Evolutionary conservation across 2,113 vertebrate genomes (phyloP), one percentile per base, ranked within the genome.

Genomic region (Eulemur rufifrons): DNA sequence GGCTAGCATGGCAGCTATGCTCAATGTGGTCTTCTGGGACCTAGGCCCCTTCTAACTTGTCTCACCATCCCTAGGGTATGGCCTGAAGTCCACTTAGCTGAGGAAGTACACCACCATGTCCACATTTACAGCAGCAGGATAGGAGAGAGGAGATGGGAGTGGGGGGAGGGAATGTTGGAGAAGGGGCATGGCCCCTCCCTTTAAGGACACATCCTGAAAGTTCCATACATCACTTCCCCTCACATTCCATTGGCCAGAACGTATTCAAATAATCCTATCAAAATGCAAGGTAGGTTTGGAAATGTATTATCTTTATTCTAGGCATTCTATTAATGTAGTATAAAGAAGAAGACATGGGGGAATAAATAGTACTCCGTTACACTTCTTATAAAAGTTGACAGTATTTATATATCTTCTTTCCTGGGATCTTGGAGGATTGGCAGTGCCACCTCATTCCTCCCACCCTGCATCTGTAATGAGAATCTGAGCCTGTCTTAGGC

Each of bases 191-290:
- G 12, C 1, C 18, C 14, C 21, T 89, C 8, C 27, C 37, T 82
- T 96, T 86, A 39, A 42, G 27, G 61, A 90, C 15, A 56, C 15
- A 56, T 25, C 8, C 63, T 91, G 29, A 74, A 63, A n/a, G 20
- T 91, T 95, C 20, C 37, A 54, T 11, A 74, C 32, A 54, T 63
- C 39, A 39, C 32, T 37, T 81, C 29, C 17, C 45, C 20, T 81
- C 78, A 34, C 50, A 50, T 37, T 56, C 10, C 39, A 74, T 8
- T 73, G 77, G 47, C 64, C 21, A 73, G 64, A 47, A 68, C 14
- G 86, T 77, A 77, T 25, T 90, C 52, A 76, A 42, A 82, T 94
- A 80, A 89, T 73, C 64, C 52, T 66, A 86, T 78, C 29, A 89
- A 86, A 86, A 13, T 83, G 27, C 39, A 90, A 64, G 11, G 20